Conservation (phyloP, 2,113 vertebrate species). For the Mormyrus iriodes region DNA sequence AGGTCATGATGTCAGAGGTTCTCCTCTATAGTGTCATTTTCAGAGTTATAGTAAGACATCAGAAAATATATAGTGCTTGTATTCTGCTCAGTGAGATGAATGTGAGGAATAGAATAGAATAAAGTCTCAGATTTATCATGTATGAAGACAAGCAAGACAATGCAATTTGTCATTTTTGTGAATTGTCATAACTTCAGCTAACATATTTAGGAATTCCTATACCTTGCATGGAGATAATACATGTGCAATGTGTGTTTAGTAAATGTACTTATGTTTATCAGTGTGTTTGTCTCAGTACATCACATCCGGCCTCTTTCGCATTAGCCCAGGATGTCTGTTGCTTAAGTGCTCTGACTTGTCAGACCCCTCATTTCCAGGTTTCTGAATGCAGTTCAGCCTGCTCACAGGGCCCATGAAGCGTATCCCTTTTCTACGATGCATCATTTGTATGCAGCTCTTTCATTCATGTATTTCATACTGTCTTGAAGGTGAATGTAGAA, state of each 20-base stretch:
- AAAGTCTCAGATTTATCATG: background rate
- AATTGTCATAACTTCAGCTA: background rate
- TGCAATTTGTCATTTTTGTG: background rate
- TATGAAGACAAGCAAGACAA: background rate
- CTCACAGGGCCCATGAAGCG: background rate
- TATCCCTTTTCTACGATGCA: background rate
- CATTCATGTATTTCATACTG: background rate
- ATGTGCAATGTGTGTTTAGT: background rate
- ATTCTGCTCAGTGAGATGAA: background rate
- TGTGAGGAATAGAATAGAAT: background rate
- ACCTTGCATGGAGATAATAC: background rate
- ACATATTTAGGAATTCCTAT: background rate
- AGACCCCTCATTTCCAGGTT: background rate
- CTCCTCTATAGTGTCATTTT: background rate
- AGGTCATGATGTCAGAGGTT: background rate
- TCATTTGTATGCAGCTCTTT: background rate
- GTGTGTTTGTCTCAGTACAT: background rate
- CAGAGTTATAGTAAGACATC: background rate
- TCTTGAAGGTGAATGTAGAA: background rate
- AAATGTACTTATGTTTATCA: background rate
- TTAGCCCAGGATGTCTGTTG: constrained; percentile 13
- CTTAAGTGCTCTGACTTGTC: constrained; percentile 35
- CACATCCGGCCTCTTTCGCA: background rate
- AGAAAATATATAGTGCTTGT: background rate
- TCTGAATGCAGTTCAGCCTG: background rate